Evolutionary conservation across 2,888 invertebrate species (phyloP), one percentile per base, ranked within the genome.

Genomic region (Ditula angustiorana): DNA sequence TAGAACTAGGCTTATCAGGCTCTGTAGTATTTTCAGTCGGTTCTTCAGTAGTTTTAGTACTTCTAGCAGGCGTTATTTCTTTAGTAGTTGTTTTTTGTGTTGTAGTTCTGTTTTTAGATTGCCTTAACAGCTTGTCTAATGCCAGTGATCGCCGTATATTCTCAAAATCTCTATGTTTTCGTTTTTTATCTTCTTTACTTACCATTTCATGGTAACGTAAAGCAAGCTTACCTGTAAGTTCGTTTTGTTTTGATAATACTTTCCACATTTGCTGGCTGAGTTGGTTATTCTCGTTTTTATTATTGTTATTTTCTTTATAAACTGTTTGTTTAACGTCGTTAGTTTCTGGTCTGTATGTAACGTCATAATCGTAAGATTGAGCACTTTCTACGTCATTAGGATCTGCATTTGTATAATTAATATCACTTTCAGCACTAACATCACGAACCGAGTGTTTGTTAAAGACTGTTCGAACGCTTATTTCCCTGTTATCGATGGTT

Each of bases 221-320:
- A 0, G 10, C 35, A 0, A 16, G 44, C 8, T 65, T 65, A n/a
- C 60, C 16, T 3, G 37, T 21, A 5, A 24, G 5, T 30, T 63
- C 8, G n/a, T 68, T 53, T 1, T 60, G 21, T 46, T 76, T 33
- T 23, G 71, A 26, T 4, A 61, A 47, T 23, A 61, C 33, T 16
- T 41, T 50, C 21, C 13, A 66, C 5, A 84, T 23, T 35, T 75
- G 65, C 0, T 71, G 52, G 0, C 82, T 67, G 0, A 82, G 52
- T 2, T 77, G 11, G 3, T 44, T 75, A 21, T 70, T 63, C 0
- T 66, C 68, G 37, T 78, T 68, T 35, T 70, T 41, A 8, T 55
- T 8, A 67, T 61, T 4, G 55, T 23, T 2, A 5, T 23, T 5
- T 46, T 3, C 3, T 46, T 11, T 46, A 13, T 10, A 1, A 16